Base-by-base conservation (phyloP, 2,113 vertebrate species). In the Polypterus senegalus region DNA sequence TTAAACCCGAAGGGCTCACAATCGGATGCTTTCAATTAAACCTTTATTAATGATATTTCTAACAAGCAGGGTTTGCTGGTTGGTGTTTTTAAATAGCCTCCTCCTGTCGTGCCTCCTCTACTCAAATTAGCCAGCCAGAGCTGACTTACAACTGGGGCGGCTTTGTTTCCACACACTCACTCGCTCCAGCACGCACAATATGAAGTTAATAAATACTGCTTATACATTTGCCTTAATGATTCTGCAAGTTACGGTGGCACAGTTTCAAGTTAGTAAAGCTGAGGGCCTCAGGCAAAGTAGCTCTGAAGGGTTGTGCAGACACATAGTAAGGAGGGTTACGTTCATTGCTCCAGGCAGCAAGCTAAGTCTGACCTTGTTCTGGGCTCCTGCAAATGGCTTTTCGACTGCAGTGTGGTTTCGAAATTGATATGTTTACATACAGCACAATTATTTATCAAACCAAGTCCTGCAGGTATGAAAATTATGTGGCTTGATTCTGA, bases 401-500 rank as follows among this genome's bases (percentile, higher is more conserved):
- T 66, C 54, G 61, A 64, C 6, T 47, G 52, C 49, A 66, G 53
- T 53, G 60, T 59, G 53, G 62, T 51, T 53, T 60, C 61, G 67
- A 71, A 74, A 72, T 68, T 61, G 65, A 71, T 71, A 65, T 73
- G 70, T 77, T 71, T 72, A 70, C 67, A 69, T 65, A 65, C 6
- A 44, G 57, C 54, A 6, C 63, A 63, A 69, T 69, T 63, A 67
- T 72, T 70, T 71, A 70, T 73, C 63, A 69, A 67, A 66, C 62
- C 62, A 44, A 67, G 48, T 66, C 46, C 66, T 56, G 60, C 66
- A 66, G 66, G 57, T 65, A 69, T 62, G 63, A 55, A 66, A 65
- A 62, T 63, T 56, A 59, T 69, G 67, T 71, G 70, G 63, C 59
- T 69, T 63, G 61, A 63, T 71, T 66, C 59, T 47, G 57, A 63